Percentiles rank a stretch among this genome's conserved stretches.
Conservation (phyloP, 2,113 vertebrate species). For the Chauna torquata region DNA sequence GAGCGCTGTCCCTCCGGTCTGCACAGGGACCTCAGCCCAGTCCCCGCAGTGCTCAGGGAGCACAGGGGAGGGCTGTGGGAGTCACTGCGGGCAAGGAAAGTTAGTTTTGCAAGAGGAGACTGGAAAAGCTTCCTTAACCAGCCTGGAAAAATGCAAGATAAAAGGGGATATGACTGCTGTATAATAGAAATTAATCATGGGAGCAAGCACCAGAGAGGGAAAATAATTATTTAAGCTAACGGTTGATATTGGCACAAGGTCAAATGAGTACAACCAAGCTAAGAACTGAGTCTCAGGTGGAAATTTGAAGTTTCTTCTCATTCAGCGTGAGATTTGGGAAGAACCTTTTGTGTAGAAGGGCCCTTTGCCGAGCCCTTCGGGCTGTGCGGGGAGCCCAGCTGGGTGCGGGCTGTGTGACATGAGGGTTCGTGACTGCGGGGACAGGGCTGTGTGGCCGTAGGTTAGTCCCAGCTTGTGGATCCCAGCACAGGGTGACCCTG, state of each 20-base stretch:
- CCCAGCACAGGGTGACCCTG: accelerated
- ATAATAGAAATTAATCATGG: background rate
- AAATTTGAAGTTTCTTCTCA: background rate
- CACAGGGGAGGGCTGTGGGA: background rate
- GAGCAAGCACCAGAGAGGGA: background rate
- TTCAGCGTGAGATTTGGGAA: background rate
- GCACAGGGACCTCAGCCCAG: background rate
- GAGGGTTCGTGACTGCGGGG: background rate
- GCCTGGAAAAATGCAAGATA: background rate
- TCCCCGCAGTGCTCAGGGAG: background rate
- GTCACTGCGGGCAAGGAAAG: background rate
- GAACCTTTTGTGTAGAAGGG: background rate
- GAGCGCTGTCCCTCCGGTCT: background rate
- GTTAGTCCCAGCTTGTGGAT: background rate
- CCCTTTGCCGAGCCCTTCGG: background rate
- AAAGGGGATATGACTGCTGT: background rate
- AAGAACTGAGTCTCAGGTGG: background rate
- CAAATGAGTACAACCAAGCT: background rate
- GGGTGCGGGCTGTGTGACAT: background rate
- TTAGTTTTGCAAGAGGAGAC: background rate
- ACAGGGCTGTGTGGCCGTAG: background rate
- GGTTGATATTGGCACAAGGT: background rate
- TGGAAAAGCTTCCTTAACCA: background rate
- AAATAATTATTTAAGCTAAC: conserved; percentile 16
- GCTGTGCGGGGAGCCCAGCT: accelerated